These are phyloP conservation scores for Cenopis cana DNA, from an alignment of 2,888 invertebrate genomes.

Conservation along the genomic window DNA sequence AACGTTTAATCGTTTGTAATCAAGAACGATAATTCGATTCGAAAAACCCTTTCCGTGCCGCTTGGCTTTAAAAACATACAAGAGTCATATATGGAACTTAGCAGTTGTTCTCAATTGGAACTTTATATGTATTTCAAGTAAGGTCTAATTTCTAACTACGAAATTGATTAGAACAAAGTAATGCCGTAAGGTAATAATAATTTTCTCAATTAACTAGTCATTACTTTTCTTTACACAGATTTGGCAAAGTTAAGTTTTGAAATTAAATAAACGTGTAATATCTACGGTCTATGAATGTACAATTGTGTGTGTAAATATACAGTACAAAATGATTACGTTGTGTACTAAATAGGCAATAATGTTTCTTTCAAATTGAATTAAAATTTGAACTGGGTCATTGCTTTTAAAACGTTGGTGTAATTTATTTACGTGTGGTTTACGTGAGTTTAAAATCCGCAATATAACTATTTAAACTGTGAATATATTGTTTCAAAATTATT, in stretches of 20 bases:
- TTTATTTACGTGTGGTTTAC: not conserved
- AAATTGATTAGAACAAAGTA: not conserved
- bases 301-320: too few species aligned
- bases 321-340: conserved; percentile 32
- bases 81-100: too few species aligned
- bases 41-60: conserved; percentile 34
- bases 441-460: too few species aligned
- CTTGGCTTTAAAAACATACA: conserved; percentile 17
- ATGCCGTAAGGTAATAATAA: not conserved
- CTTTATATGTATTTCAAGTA: not conserved
- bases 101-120: not conserved
- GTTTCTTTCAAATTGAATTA: conserved; percentile 41
- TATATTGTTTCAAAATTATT: too few species aligned
- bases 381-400: conserved; percentile 27
- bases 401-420: conserved; percentile 21
- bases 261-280: not conserved
- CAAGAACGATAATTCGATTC: conserved; percentile 38
- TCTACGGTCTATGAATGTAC: not conserved
- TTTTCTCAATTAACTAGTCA: not conserved
- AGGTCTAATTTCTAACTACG: not conserved
- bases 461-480: too few species aligned
- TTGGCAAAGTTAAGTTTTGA: conserved; percentile 6
- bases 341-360: conserved; percentile 40
- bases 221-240: not conserved
- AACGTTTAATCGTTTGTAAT: conserved; percentile 36